Evolutionary conservation across 2,113 vertebrate species (phyloP).

Genomic region (Empidonax traillii): DNA sequence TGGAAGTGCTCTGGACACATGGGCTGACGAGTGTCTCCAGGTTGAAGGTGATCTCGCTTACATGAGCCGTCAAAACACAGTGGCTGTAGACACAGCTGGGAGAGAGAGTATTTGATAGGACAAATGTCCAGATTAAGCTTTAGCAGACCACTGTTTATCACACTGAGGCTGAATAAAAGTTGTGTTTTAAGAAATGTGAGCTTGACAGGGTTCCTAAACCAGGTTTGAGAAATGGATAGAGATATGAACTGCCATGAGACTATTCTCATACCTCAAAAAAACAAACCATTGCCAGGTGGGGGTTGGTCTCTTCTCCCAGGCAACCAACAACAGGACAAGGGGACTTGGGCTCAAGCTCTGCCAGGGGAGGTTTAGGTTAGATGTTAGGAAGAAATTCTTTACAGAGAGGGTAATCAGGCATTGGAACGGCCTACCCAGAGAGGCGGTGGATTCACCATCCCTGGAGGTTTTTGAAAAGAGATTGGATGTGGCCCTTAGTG

Average conservation of each 20-base stretch:
- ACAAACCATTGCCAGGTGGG: neutral
- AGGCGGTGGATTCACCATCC: too few species aligned
- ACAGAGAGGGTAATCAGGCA: too few species aligned
- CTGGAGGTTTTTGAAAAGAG: too few species aligned
- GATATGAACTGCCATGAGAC: neutral
- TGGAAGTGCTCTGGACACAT: neutral
- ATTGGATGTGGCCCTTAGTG: too few species aligned
- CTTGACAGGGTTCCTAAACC: neutral
- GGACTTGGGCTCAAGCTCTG: too few species aligned
- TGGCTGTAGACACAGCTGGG: fast-evolving
- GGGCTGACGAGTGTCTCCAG: neutral
- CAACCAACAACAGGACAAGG: too few species aligned
- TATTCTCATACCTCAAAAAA: neutral
- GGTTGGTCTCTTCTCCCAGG: too few species aligned
- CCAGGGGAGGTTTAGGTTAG: too few species aligned
- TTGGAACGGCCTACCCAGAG: too few species aligned
- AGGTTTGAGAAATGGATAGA: neutral
- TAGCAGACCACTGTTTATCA: neutral
- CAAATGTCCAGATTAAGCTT: neutral
- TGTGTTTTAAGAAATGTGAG: neutral
- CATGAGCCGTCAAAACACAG: fast-evolving
- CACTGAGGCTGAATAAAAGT: neutral
- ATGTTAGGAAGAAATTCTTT: too few species aligned
- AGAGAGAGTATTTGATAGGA: neutral
- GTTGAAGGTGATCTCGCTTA: neutral